Evolutionary conservation across 2,113 vertebrate genomes (phyloP).

Genomic region (Rhineura floridana): DNA sequence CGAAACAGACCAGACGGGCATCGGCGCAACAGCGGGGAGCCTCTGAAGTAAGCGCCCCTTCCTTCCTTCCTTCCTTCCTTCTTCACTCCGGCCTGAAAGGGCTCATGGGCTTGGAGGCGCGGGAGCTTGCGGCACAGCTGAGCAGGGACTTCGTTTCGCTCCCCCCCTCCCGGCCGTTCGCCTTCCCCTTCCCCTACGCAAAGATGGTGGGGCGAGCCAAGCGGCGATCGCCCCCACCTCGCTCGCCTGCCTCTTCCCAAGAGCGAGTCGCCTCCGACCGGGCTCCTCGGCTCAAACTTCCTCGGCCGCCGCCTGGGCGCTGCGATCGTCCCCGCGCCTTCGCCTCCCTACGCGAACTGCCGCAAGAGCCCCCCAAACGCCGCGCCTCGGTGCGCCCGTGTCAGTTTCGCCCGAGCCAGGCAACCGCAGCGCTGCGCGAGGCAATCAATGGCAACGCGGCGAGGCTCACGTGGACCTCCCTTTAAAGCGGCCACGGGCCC

Average conservation of each 20-base stretch:
- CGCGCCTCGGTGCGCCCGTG: constrained; percentile 49
- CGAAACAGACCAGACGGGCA: constrained; percentile 82
- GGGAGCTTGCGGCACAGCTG: background rate
- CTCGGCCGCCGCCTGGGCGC: constrained; percentile 78
- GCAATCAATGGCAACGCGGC: constrained; percentile 72
- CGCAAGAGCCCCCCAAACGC: constrained; percentile 65
- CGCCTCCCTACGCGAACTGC: constrained; percentile 61
- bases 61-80: constrained; percentile 1
- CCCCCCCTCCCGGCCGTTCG: background rate
- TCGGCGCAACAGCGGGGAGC: constrained; percentile 76
- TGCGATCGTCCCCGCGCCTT: constrained; percentile 56
- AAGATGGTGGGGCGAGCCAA: constrained; percentile 79
- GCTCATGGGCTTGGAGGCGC: constrained; percentile 41
- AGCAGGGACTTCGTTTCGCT: background rate
- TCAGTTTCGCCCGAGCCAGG: constrained; percentile 13
- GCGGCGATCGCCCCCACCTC: background rate
- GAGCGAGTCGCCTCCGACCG: constrained; percentile 80
- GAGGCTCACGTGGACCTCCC: constrained; percentile 76
- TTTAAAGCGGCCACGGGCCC: constrained; percentile 57
- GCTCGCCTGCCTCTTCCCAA: too few relatives aligned
- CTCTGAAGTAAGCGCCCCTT: background rate
- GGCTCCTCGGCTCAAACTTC: constrained; percentile 90
- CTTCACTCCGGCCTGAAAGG: constrained; percentile 73
- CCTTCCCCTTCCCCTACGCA: constrained; percentile 35
- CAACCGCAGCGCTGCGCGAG: constrained; percentile 53